These are phyloP conservation scores for Phataginus tricuspis DNA, from an alignment of 2,797 vertebrate species.

Conservation along the genomic window DNA sequence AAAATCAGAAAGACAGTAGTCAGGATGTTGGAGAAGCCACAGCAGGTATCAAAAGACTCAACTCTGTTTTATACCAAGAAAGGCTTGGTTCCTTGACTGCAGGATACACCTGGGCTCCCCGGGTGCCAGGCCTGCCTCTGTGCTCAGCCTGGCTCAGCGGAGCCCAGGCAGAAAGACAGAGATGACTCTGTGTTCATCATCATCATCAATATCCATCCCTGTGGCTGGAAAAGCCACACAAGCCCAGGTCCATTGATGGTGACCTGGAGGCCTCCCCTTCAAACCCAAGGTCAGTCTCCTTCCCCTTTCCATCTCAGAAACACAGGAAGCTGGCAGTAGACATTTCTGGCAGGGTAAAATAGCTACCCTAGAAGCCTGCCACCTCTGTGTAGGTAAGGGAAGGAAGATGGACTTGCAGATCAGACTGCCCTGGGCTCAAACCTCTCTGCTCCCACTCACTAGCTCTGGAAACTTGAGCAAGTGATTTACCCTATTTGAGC, in stretches of 20 bases:
- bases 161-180: too few species aligned
- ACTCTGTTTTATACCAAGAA: neutral
- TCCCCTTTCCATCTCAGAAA: neutral
- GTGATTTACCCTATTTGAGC: neutral
- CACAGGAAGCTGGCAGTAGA: neutral
- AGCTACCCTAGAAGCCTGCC: neutral
- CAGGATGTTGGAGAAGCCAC: fast-evolving
- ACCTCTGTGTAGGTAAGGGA: fast-evolving
- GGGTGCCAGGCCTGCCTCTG: neutral
- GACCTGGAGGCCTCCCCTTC: neutral
- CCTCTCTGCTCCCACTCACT: neutral
- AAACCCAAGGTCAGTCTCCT: neutral
- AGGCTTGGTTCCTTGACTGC: neutral
- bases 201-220: fast-evolving
- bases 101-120: neutral
- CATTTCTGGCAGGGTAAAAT: neutral
- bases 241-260: neutral
- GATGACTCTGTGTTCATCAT: too few species aligned
- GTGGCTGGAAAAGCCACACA: neutral
- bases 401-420: neutral
- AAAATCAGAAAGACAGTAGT: neutral
- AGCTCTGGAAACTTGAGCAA: neutral
- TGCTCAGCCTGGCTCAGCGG: fast-evolving
- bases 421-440: neutral
- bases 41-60: neutral